Evolutionary conservation across 2,113 vertebrate genomes (phyloP), one percentile per base, ranked within the genome.

Genomic region (Platysteira castanea): DNA sequence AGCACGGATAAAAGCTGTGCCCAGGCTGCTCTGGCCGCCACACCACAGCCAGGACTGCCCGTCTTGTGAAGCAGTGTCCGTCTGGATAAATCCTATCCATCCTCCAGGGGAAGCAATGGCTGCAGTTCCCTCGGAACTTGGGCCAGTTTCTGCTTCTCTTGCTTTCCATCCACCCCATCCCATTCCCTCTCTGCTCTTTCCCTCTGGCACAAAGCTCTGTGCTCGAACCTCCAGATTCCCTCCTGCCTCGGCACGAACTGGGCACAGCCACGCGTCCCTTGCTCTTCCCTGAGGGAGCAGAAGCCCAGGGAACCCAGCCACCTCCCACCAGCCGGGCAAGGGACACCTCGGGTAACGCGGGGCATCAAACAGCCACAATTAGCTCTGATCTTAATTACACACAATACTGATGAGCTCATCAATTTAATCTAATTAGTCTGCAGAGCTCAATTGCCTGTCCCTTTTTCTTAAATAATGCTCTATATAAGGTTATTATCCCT

Each of bases 331-430:
- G 42, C 84, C 10, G 57, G 26, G 68, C 64, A 5, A 65, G 69
- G 93, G 73, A 87, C 75, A 95, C 27, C 56, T 46, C 13, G 15
- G 71, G 19, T 50, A 87, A 74, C 1, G 7, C 1, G 44, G 88
- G 93, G 84, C 69, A 96, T 76, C 73, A 67, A 93, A 46, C 84
- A 91, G 79, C 64, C 28, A 6, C 85, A 94, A 74, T 95, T 94
- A 94, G 46, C 71, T 96, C 96, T 56, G 67, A 63, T 95, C 86
- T 94, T 97, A 95, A 96, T 95, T 94, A 95, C 53, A 54, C 73
- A 85, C 75, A 28, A 93, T 95, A 93, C 92, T 74, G 86, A 95
- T 79, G 96, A 94, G 93, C 93, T 97, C 92, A 90, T 97, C 95
- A 95, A 23, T 84, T 90, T 93, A 84, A 88, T 83, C 93, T 93